Conservation (phyloP, 2,797 vertebrate species). For the Syngnathus rostellatus region DNA sequence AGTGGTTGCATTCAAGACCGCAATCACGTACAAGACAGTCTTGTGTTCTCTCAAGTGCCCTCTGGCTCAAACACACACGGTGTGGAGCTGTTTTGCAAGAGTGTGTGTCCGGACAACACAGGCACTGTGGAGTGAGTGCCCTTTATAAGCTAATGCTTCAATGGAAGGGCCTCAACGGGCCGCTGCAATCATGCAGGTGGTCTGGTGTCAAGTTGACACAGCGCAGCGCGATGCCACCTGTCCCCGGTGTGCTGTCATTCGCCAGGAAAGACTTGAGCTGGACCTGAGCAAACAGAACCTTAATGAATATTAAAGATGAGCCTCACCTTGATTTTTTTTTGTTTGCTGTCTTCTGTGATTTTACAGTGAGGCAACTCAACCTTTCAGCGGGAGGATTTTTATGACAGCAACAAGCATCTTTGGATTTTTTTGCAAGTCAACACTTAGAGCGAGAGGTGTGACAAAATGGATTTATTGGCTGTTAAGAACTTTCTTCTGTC, state of each 20-base stretch:
- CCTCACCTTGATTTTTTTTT: constrained; percentile 12
- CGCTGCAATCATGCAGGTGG: constrained; percentile 35
- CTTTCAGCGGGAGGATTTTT: constrained; percentile 13
- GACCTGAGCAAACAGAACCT: constrained; percentile 42
- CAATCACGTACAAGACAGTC: constrained; percentile 44
- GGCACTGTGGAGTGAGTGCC: constrained; percentile 43
- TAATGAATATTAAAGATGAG: constrained; percentile 65
- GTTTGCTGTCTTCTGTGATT: constrained; percentile 22
- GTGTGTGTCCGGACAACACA: constrained; percentile 44
- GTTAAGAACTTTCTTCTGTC: not conserved
- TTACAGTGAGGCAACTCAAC: constrained; percentile 11
- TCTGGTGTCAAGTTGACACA: constrained; percentile 33
- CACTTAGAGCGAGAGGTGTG: not conserved
- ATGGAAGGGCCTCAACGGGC: constrained; percentile 49
- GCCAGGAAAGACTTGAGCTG: constrained; percentile 59
- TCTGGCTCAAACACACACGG: constrained; percentile 27
- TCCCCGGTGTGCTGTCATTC: constrained; percentile 54
- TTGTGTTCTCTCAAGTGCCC: constrained; percentile 47
- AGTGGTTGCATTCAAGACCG: constrained; percentile 39
- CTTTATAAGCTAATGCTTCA: constrained; percentile 50
- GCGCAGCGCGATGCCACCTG: constrained; percentile 41
- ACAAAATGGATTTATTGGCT: not conserved
- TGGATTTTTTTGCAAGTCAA: not conserved
- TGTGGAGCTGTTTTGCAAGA: constrained; percentile 23
- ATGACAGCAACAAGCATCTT: constrained; percentile 4